Evolutionary conservation across 2,797 vertebrate genomes (phyloP).

Genomic region (Ceyx erithaca): DNA sequence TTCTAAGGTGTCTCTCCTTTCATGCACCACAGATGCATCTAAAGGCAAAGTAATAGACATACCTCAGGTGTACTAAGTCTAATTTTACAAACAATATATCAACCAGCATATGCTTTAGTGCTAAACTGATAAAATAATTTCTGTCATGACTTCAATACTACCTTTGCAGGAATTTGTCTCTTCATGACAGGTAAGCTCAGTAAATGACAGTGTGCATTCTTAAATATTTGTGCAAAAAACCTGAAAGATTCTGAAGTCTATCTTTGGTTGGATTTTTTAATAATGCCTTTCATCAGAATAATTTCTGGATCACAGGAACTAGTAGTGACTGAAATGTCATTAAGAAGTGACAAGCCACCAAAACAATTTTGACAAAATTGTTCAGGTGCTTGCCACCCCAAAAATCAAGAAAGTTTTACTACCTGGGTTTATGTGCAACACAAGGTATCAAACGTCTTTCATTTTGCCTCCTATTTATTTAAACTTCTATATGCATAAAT

Average conservation of each 20-base stretch:
- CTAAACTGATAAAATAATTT: not conserved
- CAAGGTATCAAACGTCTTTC: not conserved
- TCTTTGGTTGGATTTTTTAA: not conserved
- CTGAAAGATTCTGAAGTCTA: not conserved
- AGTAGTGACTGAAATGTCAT: not conserved
- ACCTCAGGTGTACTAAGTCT: not conserved
- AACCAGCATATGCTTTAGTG: not conserved
- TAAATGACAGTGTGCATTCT: not conserved
- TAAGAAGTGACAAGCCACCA: not conserved
- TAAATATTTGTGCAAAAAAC: not conserved
- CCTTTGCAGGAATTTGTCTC: not conserved
- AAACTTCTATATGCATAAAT: not conserved
- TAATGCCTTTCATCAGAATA: not conserved
- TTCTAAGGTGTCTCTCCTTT: not conserved
- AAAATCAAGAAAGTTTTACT: not conserved
- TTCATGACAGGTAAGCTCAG: not conserved
- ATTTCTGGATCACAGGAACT: not conserved
- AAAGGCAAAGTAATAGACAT: not conserved
- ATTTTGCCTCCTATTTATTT: not conserved
- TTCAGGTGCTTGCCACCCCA: not conserved
- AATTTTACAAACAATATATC: not conserved
- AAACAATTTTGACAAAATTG: not conserved
- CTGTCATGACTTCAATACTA: not conserved
- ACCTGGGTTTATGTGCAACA: not conserved
- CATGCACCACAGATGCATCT: not conserved